Conservation (phyloP, 2,888 invertebrate genomes). For the Globia sparganii region DNA sequence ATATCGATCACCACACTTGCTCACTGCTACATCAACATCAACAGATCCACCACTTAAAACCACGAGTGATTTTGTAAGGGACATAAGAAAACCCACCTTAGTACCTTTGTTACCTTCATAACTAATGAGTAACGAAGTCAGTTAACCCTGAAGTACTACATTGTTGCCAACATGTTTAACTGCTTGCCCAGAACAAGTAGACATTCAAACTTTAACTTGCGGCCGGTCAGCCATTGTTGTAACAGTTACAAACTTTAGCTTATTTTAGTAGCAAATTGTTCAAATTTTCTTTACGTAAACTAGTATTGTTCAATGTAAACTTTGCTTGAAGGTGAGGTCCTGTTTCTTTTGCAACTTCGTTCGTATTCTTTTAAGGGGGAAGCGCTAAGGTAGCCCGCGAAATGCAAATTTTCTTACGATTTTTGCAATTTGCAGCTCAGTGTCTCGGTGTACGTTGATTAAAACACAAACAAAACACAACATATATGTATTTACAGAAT, state of each 20-base stretch:
- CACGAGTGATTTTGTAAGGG: constrained; percentile 1
- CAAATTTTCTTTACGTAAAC: constrained; percentile 14
- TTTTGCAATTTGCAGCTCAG: no score
- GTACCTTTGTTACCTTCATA: constrained; percentile 19
- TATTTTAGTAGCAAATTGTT: constrained; percentile 15
- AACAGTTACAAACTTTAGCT: constrained; percentile 30
- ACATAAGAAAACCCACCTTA: not conserved
- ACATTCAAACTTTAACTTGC: constrained; percentile 37
- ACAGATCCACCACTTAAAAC: not conserved
- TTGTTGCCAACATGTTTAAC: constrained; percentile 19
- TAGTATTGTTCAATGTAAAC: constrained; percentile 19
- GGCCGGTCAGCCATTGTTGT: constrained; percentile 50
- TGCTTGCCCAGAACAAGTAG: constrained; percentile 42
- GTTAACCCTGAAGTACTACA: constrained; percentile 39
- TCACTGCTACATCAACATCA: not conserved
- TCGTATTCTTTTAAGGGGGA: no score
- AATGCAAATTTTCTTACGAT: no score
- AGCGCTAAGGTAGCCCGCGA: no score
- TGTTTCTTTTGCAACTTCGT: not conserved
- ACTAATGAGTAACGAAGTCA: constrained; percentile 18
- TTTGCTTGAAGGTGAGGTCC: constrained; percentile 11
- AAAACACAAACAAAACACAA: no score
- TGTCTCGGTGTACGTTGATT: no score
- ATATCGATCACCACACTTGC: no score
- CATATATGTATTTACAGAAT: no score